Base-by-base conservation (phyloP, 2,888 invertebrate genomes). In the Listrodromus nycthemerus region DNA sequence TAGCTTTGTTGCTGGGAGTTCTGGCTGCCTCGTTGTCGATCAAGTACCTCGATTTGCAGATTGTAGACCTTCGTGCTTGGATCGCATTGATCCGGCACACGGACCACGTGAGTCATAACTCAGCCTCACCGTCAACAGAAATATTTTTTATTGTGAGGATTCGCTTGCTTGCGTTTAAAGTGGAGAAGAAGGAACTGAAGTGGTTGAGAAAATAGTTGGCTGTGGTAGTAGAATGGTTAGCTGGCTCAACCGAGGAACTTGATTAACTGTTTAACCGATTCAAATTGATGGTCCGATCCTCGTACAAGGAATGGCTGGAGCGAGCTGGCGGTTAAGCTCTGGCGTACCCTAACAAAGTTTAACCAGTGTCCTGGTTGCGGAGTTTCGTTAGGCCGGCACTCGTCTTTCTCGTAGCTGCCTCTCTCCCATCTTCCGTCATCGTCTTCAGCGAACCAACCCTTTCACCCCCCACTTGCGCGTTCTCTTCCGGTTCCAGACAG, bases 211-310 rank as follows among this genome's bases (percentile, higher is more conserved):
- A 27, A 63, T 19, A 63, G 48, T 63, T 63, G 61, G 24, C 27
- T 21, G 48, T 33, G 61, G 24, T 74, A 52, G 45, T 63, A 37
- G 79, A 73, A 80, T 74, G 76, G 83, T 83, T 80, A 58, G 83
- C 55, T 48, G 70, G 58, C 50, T 74, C 69, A 73, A 69, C 45
- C 74, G 84, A 82, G 75, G 70, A 85, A 86, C 83, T 85, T 85
- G 86, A 86, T 83, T 85, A 86, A 86, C 85, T 83, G 85, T 85
- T 85, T 85, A 86, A 85, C 84, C 78, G 85, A 83, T 78, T 80
- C 80, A 83, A 86, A 81, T 86, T 86, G 86, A 86, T 86, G 86
- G 86, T 81, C 86, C 80, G 80, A 81, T 82, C 73, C 65, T 24
- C 13, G 58, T 50, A 45, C 41, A 45, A n/a, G 58, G 30, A 52